Conservation (phyloP, 2,888 invertebrate genomes). For the Nephrotoma appendiculata region DNA sequence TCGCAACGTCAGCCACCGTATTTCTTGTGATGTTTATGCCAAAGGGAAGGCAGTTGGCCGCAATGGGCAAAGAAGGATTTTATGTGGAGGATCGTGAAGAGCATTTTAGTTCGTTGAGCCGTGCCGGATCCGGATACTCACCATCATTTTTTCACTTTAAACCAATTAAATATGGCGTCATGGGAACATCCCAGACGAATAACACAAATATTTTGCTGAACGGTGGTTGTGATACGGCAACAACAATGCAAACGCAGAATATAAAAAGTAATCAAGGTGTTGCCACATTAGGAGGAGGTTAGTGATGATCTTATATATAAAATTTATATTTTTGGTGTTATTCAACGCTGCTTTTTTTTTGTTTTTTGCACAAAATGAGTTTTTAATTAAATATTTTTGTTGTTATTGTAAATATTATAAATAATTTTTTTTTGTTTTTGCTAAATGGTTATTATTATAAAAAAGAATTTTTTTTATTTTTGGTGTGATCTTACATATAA, state of each 20-base stretch:
- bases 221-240: conserved; percentile 33
- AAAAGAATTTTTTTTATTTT: neutral
- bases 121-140: conserved; percentile 69
- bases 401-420: neutral
- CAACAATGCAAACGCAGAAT: conserved; percentile 16
- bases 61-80: conserved; percentile 78
- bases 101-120: conserved; percentile 62
- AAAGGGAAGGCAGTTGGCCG: conserved; percentile 81
- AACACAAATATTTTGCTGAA: conserved; percentile 9
- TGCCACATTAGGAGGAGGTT: conserved; percentile 18
- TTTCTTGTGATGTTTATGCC: conserved; percentile 91
- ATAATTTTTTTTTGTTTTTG: neutral
- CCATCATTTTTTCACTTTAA: conserved; percentile 90
- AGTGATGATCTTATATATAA: conserved; percentile 11
- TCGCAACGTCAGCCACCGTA: conserved; percentile 69
- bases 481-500: neutral
- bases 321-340: neutral
- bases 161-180: conserved; percentile 65
- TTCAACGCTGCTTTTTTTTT: neutral
- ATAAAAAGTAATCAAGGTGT: conserved; percentile 38
- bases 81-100: conserved; percentile 72
- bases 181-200: conserved; percentile 34
- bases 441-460: neutral
- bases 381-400: neutral
- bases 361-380: neutral